A percentile compares a stretch with the other conserved stretches of the same genome.
Conservation (phyloP, 2,797 vertebrate species). For the Platyrinchus mystaceus region DNA sequence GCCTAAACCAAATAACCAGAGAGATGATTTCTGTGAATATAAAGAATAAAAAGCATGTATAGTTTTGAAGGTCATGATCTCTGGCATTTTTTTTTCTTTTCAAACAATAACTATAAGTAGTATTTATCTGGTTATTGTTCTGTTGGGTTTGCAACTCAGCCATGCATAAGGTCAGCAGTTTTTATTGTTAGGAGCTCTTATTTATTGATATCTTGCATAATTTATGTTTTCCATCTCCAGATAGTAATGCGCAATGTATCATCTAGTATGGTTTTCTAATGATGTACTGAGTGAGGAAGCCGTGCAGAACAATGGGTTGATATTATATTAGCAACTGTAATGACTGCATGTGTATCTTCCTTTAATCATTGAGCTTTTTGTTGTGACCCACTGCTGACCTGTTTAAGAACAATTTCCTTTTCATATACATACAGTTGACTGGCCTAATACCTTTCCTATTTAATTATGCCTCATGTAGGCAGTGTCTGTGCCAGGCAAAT, state of each 20-base stretch:
- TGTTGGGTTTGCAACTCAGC: constrained; percentile 77
- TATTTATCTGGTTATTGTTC: constrained; percentile 39
- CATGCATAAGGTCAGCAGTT: constrained; percentile 80
- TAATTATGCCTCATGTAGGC: neutral
- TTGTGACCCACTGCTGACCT: constrained; percentile 30
- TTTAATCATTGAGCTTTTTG: constrained; percentile 20
- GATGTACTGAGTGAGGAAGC: neutral
- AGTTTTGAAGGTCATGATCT: neutral
- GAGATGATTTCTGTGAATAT: neutral
- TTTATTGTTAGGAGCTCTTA: constrained; percentile 83
- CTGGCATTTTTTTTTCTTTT: neutral
- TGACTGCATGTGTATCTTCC: neutral
- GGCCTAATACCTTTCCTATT: neutral
- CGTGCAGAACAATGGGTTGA: neutral
- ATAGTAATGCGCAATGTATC: neutral
- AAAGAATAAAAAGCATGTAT: neutral
- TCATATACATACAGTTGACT: neutral
- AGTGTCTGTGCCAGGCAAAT: neutral
- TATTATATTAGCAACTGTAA: constrained; percentile 7
- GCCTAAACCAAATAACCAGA: neutral
- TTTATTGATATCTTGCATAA: constrained; percentile 83
- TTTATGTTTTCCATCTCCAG: constrained; percentile 73
- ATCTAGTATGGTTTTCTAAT: constrained; percentile 12
- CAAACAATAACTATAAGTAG: neutral
- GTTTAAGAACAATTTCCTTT: constrained; percentile 24